Evolutionary conservation across 2,797 vertebrate species (phyloP).

Genomic region (Bovichtus diacanthus): DNA sequence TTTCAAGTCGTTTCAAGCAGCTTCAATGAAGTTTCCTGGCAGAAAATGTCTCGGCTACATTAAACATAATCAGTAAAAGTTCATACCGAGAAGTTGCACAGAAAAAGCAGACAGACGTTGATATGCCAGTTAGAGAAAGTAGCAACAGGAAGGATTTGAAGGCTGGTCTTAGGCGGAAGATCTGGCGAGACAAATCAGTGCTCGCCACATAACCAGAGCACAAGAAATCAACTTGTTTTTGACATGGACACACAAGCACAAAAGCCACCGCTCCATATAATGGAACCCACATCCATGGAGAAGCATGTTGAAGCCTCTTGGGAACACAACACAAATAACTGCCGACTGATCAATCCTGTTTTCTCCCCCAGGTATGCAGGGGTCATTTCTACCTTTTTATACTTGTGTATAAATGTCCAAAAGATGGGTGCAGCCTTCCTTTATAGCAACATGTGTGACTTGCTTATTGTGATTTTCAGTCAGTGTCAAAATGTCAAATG

Average conservation of each 20-base stretch:
- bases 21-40: not conserved
- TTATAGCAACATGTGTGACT: slow-evolving; percentile 57
- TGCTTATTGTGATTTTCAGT: slow-evolving; percentile 67
- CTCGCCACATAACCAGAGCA: slow-evolving; percentile 26
- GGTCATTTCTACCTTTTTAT: slow-evolving; percentile 70
- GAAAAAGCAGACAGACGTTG: not conserved
- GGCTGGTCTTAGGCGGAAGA: not conserved
- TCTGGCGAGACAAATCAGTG: not conserved
- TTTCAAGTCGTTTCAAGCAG: not conserved
- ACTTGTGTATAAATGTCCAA: slow-evolving; percentile 46
- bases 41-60: not conserved
- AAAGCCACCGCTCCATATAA: slow-evolving; percentile 18
- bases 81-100: not conserved
- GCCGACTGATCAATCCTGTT: slow-evolving; percentile 40
- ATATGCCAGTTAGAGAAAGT: not conserved
- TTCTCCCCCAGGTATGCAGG: slow-evolving; percentile 24
- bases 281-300: slow-evolving; percentile 9
- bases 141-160: not conserved
- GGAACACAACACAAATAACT: slow-evolving; percentile 48
- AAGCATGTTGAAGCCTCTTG: slow-evolving; percentile 16
- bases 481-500: slow-evolving; percentile 57
- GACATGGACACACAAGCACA: slow-evolving; percentile 52
- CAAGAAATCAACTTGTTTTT: slow-evolving; percentile 23
- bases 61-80: not conserved
- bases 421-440: slow-evolving; percentile 45